These are phyloP conservation scores for Rhinopomastus cyanomelas DNA, from an alignment of 2,113 vertebrate species.

Conservation along the genomic window DNA sequence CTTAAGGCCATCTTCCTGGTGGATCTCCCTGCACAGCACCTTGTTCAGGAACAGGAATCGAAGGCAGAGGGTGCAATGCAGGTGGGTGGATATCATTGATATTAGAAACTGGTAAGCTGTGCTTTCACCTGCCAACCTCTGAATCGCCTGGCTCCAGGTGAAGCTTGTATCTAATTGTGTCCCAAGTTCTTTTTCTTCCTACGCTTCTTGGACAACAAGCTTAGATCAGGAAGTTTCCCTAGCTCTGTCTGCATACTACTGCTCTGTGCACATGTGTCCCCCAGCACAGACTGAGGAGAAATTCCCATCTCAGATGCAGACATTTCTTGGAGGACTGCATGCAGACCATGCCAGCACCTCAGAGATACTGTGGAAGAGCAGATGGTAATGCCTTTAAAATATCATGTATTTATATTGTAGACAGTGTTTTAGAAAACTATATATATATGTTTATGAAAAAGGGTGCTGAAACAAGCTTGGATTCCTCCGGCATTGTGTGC, in stretches of 20 bases:
- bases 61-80: neutral
- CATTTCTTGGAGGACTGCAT: neutral
- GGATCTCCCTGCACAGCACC: neutral
- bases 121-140: neutral
- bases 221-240: neutral
- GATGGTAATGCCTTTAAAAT: neutral
- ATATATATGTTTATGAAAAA: neutral
- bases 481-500: neutral
- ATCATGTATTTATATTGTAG: neutral
- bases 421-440: neutral
- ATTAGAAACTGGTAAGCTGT: neutral
- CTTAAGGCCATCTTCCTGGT: neutral
- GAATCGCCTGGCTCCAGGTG: neutral
- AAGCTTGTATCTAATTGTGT: neutral
- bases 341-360: neutral
- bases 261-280: neutral
- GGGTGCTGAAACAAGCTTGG: neutral
- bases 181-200: neutral
- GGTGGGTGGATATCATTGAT: fast-evolving
- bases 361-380: neutral
- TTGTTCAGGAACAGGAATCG: neutral
- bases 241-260: neutral
- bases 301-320: neutral
- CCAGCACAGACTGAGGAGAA: neutral
- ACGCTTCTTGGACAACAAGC: neutral